Evolutionary conservation across 2,113 vertebrate species (phyloP).

Genomic region (Pagrus major): DNA sequence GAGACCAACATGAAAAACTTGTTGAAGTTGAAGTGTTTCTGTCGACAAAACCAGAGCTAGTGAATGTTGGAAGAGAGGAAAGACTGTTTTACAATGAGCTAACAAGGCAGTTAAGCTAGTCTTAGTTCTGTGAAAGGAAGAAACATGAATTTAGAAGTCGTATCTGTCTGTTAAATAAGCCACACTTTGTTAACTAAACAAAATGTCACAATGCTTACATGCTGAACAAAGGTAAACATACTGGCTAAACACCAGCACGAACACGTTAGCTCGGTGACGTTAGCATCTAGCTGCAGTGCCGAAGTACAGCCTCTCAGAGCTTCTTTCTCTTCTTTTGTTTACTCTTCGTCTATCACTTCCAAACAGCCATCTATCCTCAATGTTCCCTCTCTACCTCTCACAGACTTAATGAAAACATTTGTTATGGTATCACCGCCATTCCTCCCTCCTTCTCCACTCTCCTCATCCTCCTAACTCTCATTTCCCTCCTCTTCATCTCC

Average conservation of each 20-base stretch:
- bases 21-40: too few species aligned
- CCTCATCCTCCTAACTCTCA: constrained; percentile 22
- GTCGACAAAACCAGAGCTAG: too few species aligned
- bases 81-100: too few species aligned
- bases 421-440: constrained; percentile 11
- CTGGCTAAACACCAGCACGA: background rate
- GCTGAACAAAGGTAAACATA: background rate
- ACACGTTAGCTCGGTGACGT: background rate
- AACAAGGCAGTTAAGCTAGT: too few species aligned
- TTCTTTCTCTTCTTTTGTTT: background rate
- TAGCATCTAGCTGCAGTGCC: background rate
- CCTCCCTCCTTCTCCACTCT: background rate
- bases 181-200: too few species aligned
- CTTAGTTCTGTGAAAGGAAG: too few species aligned
- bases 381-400: background rate
- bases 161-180: too few species aligned
- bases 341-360: constrained; percentile 3
- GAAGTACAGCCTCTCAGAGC: background rate
- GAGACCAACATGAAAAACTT: too few species aligned
- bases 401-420: constrained; percentile 30
- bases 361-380: background rate
- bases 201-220: background rate
- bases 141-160: too few species aligned
- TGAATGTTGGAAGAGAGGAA: too few species aligned
- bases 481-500: constrained; percentile 37